Percentiles rank a stretch among this genome's conserved stretches.
Evolutionary conservation across 2,797 vertebrate species (phyloP).

Genomic region (Malacoctenus gilli): DNA sequence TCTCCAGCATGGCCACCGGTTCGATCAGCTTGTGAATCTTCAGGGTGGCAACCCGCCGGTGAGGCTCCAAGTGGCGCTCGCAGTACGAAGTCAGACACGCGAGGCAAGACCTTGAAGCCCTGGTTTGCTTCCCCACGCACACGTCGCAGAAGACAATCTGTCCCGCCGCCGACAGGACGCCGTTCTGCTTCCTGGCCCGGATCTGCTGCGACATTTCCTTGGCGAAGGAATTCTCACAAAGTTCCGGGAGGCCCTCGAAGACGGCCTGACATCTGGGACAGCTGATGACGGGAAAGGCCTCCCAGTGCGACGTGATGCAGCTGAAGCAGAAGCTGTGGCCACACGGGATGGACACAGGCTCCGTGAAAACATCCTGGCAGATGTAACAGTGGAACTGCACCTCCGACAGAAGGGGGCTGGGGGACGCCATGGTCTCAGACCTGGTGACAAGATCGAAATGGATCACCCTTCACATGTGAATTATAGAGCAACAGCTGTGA

Average conservation of each 20-base stretch:
- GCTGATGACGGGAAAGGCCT: slow-evolving; percentile 19
- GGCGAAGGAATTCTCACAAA: slow-evolving; percentile 75
- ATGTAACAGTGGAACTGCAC: slow-evolving; percentile 75
- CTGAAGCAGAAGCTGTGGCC: slow-evolving; percentile 79
- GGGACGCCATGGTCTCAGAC: slow-evolving; percentile 46
- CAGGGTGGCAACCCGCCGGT: slow-evolving; percentile 61
- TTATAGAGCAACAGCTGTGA: neutral
- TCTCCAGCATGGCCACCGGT: slow-evolving; percentile 69
- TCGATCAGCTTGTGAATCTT: slow-evolving; percentile 72
- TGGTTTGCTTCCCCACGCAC: slow-evolving; percentile 41
- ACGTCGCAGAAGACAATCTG: slow-evolving; percentile 58
- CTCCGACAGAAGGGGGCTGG: slow-evolving; percentile 56
- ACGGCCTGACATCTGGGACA: slow-evolving; percentile 71
- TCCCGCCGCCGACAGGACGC: fast-evolving
- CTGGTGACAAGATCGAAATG: neutral
- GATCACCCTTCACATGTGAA: neutral
- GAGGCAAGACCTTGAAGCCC: slow-evolving; percentile 74
- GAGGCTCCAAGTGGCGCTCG: slow-evolving; percentile 72
- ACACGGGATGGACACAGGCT: slow-evolving; percentile 78
- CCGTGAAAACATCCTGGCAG: slow-evolving; percentile 74
- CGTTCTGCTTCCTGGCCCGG: slow-evolving; percentile 40
- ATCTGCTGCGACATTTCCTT: slow-evolving; percentile 75
- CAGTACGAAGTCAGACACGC: slow-evolving; percentile 77
- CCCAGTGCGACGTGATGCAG: slow-evolving; percentile 73
- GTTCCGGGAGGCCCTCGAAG: slow-evolving; percentile 64